These are phyloP conservation scores for Ichneumoninae sp. DNA, from an alignment of 2,888 invertebrate genomes.

Conservation along the genomic window DNA sequence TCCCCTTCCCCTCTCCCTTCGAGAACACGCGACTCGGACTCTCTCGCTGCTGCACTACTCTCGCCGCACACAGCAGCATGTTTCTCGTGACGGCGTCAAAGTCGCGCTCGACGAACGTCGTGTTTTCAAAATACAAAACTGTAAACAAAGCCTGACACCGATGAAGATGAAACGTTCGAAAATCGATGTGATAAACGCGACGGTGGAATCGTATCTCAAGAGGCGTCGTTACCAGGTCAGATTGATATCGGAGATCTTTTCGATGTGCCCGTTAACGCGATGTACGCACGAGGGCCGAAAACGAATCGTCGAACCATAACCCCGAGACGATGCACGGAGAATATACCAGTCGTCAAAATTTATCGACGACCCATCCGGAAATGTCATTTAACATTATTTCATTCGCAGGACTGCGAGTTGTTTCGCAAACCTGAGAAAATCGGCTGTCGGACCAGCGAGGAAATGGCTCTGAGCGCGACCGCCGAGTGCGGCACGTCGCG, in stretches of 20 bases:
- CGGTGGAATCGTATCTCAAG: conserved; percentile 89
- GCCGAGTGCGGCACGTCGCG: conserved; percentile 90
- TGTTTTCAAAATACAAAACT: conserved; percentile 71
- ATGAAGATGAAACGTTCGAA: conserved; percentile 88
- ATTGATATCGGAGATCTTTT: neutral
- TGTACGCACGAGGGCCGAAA: neutral
- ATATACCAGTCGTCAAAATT: neutral
- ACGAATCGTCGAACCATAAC: conserved; percentile 1
- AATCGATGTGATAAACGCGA: conserved; percentile 89
- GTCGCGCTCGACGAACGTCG: conserved; percentile 71
- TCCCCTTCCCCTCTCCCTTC: neutral
- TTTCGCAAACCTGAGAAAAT: conserved; percentile 87
- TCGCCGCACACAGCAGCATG: conserved; percentile 49
- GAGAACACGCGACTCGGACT: neutral
- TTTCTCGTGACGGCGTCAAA: conserved; percentile 76
- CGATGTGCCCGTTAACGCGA: neutral
- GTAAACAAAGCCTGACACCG: conserved; percentile 69
- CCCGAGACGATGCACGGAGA: neutral
- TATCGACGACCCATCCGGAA: neutral
- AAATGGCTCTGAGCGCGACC: conserved; percentile 89
- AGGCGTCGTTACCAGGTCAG: conserved; percentile 89
- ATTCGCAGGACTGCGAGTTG: conserved; percentile 87
- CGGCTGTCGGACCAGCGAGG: conserved; percentile 88
- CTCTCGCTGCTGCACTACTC: neutral
- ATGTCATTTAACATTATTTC: conserved; percentile 44